phyloP scores from a whole-genome alignment of 2,888 invertebrate genomes.

The Meganola albula region DNA sequence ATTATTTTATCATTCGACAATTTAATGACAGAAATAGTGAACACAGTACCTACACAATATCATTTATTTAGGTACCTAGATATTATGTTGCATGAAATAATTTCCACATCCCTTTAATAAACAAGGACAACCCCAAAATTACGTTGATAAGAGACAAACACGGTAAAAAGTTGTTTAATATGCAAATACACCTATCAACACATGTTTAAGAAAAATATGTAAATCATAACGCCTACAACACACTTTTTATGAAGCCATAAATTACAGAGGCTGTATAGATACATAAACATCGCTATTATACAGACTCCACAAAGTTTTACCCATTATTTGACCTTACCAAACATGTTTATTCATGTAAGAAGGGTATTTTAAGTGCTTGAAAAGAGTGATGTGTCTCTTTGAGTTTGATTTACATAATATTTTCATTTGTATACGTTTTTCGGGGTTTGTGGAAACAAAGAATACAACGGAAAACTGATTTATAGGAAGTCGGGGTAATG shows the following conservation, averaged over 20 bases:
- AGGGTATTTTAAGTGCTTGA: constrained; percentile 21
- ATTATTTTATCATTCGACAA: too few relatives aligned
- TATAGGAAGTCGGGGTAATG: too few relatives aligned
- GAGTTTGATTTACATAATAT: constrained; percentile 1
- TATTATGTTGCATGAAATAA: too few relatives aligned
- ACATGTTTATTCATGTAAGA: constrained; percentile 26
- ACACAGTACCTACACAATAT: too few relatives aligned
- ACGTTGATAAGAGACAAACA: constrained; percentile 22
- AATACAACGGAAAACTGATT: neutral
- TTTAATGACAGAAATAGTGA: too few relatives aligned
- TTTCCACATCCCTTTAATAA: too few relatives aligned
- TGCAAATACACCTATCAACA: constrained; percentile 40
- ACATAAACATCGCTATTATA: constrained; percentile 36
- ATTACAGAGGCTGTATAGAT: constrained; percentile 26
- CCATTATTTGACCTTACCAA: constrained; percentile 22
- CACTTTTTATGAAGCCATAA: constrained; percentile 40
- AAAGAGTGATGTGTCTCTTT: constrained; percentile 3
- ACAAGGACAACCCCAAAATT: constrained; percentile 17
- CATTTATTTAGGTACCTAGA: too few relatives aligned
- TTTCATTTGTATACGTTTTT: neutral
- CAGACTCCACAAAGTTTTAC: constrained; percentile 23
- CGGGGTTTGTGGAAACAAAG: neutral
- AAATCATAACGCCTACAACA: constrained; percentile 38
- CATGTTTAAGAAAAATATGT: constrained; percentile 46
- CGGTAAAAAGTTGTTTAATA: constrained; percentile 29